Conservation (phyloP, 2,888 invertebrate genomes). For the Ditula angustiorana region DNA sequence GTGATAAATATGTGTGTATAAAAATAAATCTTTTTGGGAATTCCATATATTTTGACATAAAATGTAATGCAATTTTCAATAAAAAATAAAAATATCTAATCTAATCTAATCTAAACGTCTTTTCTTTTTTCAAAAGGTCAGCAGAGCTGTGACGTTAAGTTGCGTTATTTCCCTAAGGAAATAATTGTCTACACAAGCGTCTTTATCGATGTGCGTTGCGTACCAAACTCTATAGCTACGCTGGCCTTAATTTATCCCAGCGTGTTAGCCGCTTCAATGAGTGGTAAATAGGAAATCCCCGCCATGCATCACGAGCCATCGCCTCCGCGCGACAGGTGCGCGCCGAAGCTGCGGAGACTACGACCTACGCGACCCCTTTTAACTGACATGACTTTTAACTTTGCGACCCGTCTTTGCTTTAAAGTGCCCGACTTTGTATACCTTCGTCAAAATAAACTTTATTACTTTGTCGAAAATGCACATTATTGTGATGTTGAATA, state of each 20-base stretch:
- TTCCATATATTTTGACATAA: too few relatives aligned
- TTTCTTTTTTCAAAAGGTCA: too few relatives aligned
- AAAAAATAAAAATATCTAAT: too few relatives aligned
- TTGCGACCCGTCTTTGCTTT: constrained; percentile 82
- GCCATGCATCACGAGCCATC: constrained; percentile 17
- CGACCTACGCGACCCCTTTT: constrained; percentile 75
- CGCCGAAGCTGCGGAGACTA: constrained; percentile 33
- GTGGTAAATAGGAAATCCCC: constrained; percentile 15
- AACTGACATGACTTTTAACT: constrained; percentile 85
- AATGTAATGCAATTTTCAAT: too few relatives aligned
- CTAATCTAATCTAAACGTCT: too few relatives aligned
- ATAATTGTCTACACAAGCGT: too few relatives aligned
- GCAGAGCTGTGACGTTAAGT: too few relatives aligned
- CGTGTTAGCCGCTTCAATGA: neutral
- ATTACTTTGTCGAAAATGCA: constrained; percentile 1
- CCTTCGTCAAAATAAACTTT: constrained; percentile 29
- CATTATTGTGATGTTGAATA: neutral
- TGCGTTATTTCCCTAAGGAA: too few relatives aligned
- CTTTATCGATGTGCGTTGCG: too few relatives aligned
- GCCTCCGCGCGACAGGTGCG: constrained; percentile 60
- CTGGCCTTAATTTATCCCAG: neutral
- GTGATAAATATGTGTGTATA: too few relatives aligned
- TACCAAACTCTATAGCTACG: too few relatives aligned
- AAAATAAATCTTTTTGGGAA: too few relatives aligned
- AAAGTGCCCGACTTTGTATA: constrained; percentile 68